Percentiles rank a stretch among this genome's conserved stretches.
phyloP scores from a whole-genome alignment of 2,888 invertebrate species.

The Hirtodrosophila confusa region DNA sequence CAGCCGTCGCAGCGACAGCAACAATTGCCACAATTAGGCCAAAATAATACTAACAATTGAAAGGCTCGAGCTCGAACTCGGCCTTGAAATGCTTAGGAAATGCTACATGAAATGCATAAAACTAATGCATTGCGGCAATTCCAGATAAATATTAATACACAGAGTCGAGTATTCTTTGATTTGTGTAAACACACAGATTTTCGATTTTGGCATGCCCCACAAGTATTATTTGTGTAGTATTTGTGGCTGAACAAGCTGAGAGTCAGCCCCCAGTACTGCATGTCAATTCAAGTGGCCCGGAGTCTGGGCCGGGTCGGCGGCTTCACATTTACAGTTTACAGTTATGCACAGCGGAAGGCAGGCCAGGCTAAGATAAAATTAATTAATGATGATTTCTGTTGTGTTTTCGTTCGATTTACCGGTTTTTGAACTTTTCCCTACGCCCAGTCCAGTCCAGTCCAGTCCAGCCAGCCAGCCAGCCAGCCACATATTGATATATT shows the following conservation, averaged over 20 bases:
- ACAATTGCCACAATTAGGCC: conserved; percentile 61
- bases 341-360: conserved; percentile 43
- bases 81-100: conserved; percentile 68
- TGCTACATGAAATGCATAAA: conserved; percentile 73
- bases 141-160: conserved; percentile 10
- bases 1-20: conserved; percentile 6
- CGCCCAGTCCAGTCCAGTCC: conserved; percentile 33
- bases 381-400: conserved; percentile 66
- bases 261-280: conserved; percentile 19
- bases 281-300: conserved; percentile 29
- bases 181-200: conserved; percentile 19
- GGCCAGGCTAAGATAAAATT: conserved; percentile 56
- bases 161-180: conserved; percentile 29
- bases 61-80: conserved; percentile 14
- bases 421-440: conserved; percentile 74
- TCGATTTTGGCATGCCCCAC: no score
- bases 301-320: not conserved
- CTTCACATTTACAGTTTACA: conserved; percentile 61
- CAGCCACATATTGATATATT: conserved; percentile 25
- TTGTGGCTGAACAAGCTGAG: conserved; percentile 6
- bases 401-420: conserved; percentile 58
- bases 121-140: conserved; percentile 40
- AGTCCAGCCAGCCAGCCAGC: conserved; percentile 13
- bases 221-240: conserved; percentile 13
- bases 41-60: conserved; percentile 50